phyloP scores from a whole-genome alignment of 2,888 invertebrate species.

The Keiferia lycopersicella region DNA sequence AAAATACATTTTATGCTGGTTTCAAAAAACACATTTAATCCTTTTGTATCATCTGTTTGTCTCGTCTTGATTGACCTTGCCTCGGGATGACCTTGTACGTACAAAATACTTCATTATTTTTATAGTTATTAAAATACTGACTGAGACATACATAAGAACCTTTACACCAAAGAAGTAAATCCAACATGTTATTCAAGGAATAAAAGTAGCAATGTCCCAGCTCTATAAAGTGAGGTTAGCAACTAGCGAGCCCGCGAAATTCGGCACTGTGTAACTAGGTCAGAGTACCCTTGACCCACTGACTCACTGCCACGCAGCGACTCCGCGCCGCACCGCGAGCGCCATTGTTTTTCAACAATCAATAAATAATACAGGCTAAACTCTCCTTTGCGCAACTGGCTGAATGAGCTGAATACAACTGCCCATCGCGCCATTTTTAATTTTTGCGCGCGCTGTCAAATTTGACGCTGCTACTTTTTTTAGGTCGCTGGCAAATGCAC shows the following conservation, averaged over 20 bases:
- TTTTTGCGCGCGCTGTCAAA: constrained; percentile 56
- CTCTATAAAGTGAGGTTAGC: constrained; percentile 67
- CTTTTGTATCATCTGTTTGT: no score
- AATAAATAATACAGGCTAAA: constrained; percentile 78
- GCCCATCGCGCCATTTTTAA: constrained; percentile 57
- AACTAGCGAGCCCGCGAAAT: constrained; percentile 75
- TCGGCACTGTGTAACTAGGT: constrained; percentile 76
- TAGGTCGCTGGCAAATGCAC: constrained; percentile 44
- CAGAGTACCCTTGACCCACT: constrained; percentile 78
- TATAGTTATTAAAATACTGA: no score
- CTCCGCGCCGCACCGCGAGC: constrained; percentile 53
- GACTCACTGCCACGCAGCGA: constrained; percentile 72
- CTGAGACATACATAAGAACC: no score
- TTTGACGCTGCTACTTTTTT: constrained; percentile 49
- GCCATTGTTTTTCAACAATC: constrained; percentile 81
- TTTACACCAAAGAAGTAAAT: constrained; percentile 11
- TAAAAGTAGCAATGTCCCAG: constrained; percentile 44
- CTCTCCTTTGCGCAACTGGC: constrained; percentile 54
- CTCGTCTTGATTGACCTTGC: no score
- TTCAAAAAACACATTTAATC: no score
- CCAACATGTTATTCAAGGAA: constrained; percentile 30
- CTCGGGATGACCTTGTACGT: no score
- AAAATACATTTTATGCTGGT: no score
- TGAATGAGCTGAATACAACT: constrained; percentile 33
- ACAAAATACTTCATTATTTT: no score